Conservation (phyloP, 2,797 vertebrate genomes). For the Etheostoma nigrum region DNA sequence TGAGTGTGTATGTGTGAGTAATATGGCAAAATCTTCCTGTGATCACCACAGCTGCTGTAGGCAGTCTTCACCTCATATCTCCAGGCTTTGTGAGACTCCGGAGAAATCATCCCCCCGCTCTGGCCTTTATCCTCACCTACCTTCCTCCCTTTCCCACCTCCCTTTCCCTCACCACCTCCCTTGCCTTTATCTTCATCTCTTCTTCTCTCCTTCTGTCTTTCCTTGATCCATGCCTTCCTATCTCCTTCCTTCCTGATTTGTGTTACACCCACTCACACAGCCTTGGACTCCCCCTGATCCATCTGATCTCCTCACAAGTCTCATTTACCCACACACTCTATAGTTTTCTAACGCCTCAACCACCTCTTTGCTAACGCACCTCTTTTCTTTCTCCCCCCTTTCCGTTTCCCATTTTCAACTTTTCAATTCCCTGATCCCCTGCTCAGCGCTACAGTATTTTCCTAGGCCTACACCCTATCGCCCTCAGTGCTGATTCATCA, state of each 20-base stretch:
- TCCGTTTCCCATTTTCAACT: slow-evolving; percentile 41
- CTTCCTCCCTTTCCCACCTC: slow-evolving; percentile 30
- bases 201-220: slow-evolving; percentile 15
- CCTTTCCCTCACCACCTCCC: not conserved
- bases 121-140: slow-evolving; percentile 20
- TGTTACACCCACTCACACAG: slow-evolving; percentile 12
- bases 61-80: slow-evolving; percentile 35
- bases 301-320: slow-evolving; percentile 26
- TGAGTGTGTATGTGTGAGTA: slow-evolving; percentile 12
- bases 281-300: slow-evolving; percentile 17
- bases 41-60: slow-evolving; percentile 22
- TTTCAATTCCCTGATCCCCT: slow-evolving; percentile 33
- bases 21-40: slow-evolving; percentile 35
- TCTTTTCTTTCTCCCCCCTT: not conserved
- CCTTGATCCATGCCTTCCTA: slow-evolving; percentile 32
- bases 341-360: slow-evolving; percentile 9
- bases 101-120: slow-evolving; percentile 18
- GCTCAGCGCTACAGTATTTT: slow-evolving; percentile 1
- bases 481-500: slow-evolving; percentile 38
- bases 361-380: slow-evolving; percentile 3
- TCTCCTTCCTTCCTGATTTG: slow-evolving; percentile 26
- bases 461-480: not conserved
- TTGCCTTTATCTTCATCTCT: slow-evolving; percentile 35
- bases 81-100: slow-evolving; percentile 31
- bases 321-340: slow-evolving; percentile 25